Base-by-base conservation (phyloP, 1,140 invertebrate genomes). In the Teleopsis dalmanni region DNA sequence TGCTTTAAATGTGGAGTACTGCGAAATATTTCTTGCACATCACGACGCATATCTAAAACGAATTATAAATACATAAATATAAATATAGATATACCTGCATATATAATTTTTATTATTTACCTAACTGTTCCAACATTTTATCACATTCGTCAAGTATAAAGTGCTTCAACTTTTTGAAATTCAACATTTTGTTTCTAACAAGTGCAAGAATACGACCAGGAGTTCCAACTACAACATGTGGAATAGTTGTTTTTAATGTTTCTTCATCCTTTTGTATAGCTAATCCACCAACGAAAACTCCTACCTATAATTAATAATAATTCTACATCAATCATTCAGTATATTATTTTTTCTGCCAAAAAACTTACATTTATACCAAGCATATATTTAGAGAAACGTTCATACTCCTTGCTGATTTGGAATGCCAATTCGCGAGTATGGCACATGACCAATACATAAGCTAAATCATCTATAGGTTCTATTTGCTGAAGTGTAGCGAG, bases 1-100 rank as follows among this genome's bases (percentile, higher is more conserved):
- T 99, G 97, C 73, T 99, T 99, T 65, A 95, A 90, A 65, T 98
- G 91, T 33, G 96, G 96, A 16, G 96, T 99, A 73, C 87, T 91
- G 59, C 94, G 82, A 78, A 98, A 99, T 66, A 99, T 99, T 79
- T 99, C 95, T 81, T 99, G 97, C 21, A 99, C 95, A 75, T 99
- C 96, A 58, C 91, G 78, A 66, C 96, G 82, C 96, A 99, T 99
- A 72, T 99, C 95, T 94, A 70, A 13, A 79, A 78, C 59, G 42
- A 57, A 49, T 62, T n/a, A 47, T 45, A 35, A 38, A 21, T 21
- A 9, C 4, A 16, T n/a, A n/a, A n/a, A n/a, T n/a, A n/a, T n/a
- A n/a, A n/a, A n/a, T n/a, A n/a, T n/a, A n/a, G n/a, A n/a, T n/a
- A n/a, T n/a, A n/a, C n/a, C n/a, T n/a, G n/a, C n/a, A n/a, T n/a